Evolutionary conservation across 2,888 invertebrate genomes (phyloP).

Genomic region (Serripes groenlandicus): DNA sequence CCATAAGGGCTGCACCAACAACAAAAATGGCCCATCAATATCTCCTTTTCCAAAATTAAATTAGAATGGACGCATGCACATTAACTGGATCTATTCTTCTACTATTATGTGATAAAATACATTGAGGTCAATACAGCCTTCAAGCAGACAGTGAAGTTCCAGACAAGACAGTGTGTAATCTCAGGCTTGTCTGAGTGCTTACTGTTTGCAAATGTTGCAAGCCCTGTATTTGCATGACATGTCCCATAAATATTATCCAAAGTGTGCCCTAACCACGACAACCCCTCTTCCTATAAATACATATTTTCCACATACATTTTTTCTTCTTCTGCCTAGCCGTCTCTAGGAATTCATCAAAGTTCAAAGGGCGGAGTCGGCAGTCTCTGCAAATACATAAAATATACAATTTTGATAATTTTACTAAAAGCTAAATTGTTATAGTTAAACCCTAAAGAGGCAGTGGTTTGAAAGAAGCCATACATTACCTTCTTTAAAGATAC

Average conservation of each 20-base stretch:
- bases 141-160: too few species aligned
- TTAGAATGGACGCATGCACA: too few species aligned
- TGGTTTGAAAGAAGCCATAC: conserved; percentile 45
- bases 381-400: conserved; percentile 42
- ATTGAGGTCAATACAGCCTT: too few species aligned
- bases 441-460: conserved; percentile 37
- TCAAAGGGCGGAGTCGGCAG: conserved; percentile 38
- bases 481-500: conserved; percentile 50
- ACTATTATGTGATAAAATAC: too few species aligned
- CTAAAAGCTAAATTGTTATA: conserved; percentile 67
- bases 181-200: too few species aligned
- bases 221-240: too few species aligned
- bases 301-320: conserved; percentile 33
- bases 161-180: too few species aligned
- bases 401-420: conserved; percentile 66
- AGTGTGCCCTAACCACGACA: conserved; percentile 33
- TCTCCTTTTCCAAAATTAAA: too few species aligned
- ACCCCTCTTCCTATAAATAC: conserved; percentile 50
- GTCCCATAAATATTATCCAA: conserved; percentile 44
- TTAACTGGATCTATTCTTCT: too few species aligned
- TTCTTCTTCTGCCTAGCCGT: background rate
- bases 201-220: too few species aligned
- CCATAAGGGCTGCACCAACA: too few species aligned
- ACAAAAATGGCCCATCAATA: conserved; percentile 60
- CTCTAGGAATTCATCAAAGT: conserved; percentile 31